Base-by-base conservation (phyloP, 1,140 invertebrate species). In the Papilio polyxenes region DNA sequence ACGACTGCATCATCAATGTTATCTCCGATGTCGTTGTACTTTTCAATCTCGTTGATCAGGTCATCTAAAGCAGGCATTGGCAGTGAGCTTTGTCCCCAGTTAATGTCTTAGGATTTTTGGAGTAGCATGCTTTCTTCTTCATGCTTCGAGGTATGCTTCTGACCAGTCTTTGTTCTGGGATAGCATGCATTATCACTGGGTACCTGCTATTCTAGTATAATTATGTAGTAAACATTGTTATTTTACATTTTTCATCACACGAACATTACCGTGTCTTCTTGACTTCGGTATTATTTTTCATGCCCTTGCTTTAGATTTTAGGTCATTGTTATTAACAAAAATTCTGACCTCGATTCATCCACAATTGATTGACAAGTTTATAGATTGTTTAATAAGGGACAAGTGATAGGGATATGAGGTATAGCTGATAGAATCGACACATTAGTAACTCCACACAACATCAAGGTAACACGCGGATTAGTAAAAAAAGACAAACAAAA, bases 1-100 rank as follows among this genome's bases (percentile, higher is more conserved):
- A 98, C 96, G 96, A 99, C 99, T 84, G 99, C 98, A 91, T 97
- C 96, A 95, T 99, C 99, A 96, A 99, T 96, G 95, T 99, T 99
- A 95, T 99, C 98, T 88, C 98, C 98, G 95, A 99, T 98, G 90
- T 98, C 97, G 95, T 99, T 99, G 97, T 98, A 99, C 95, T 97
- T 98, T 96, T 99, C 98, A 96, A 99, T 99, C 95, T 99, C 98
- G 93, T 96, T 97, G 95, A 99, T 98, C 95, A 99, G 96, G 95
- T 99, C 99, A 97, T 99, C 99, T 99, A 97, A 89, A 87, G 83
- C 89, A 93, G 88, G 87, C 86, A 87, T 78, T 81, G 80, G 81
- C 82, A 82, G 85, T 92, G 85, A 92, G 87, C 82, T 85, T 40
- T 44, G 53, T 37, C 75, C 75, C 82, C 82, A 56, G 13, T 17